Conservation (phyloP, 2,888 invertebrate species). For the Entomobrya proxima region DNA sequence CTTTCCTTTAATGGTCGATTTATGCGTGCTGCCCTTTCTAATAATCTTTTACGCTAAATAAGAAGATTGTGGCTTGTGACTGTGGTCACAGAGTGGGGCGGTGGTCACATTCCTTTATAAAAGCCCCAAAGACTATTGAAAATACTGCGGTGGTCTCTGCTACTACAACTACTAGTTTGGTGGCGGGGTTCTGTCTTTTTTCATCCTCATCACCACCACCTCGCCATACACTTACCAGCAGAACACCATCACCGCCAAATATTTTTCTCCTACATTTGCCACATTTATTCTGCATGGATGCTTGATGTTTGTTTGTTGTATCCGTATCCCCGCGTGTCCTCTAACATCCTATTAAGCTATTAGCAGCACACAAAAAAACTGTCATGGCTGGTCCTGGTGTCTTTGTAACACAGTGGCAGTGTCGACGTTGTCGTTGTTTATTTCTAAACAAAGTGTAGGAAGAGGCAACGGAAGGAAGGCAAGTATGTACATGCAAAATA, state of each 20-base stretch:
- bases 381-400: no score
- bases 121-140: no score
- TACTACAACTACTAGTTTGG: neutral
- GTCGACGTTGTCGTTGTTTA: no score
- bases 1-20: no score
- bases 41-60: no score
- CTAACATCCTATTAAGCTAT: slow-evolving; percentile 33
- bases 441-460: neutral
- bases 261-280: slow-evolving; percentile 12
- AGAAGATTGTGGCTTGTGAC: neutral
- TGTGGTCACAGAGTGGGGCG: neutral
- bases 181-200: neutral
- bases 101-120: neutral
- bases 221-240: no score
- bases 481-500: no score
- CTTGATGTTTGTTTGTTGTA: neutral
- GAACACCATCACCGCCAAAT: neutral
- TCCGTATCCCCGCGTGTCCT: neutral
- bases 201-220: neutral
- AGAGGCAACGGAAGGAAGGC: neutral
- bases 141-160: no score
- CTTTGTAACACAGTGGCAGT: no score
- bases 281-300: neutral
- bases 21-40: no score
- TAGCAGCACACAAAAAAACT: slow-evolving; percentile 1